A percentile compares a stretch with the other conserved stretches of the same genome.
phyloP scores from a whole-genome alignment of 2,888 invertebrate species.

The Apodemia zela region DNA sequence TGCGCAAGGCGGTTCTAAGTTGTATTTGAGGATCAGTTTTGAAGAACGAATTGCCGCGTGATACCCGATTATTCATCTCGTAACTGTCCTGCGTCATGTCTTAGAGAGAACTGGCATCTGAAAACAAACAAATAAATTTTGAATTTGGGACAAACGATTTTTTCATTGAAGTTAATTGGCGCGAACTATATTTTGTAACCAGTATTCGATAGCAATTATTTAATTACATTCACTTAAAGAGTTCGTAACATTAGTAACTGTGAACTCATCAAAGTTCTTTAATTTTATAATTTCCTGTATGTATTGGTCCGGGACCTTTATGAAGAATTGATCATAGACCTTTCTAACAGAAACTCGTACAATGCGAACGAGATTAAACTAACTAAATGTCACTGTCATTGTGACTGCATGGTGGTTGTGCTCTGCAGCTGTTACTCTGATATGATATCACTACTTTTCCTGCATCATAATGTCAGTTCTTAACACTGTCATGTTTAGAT shows the following conservation, averaged over 20 bases:
- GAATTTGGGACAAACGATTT: slow-evolving; percentile 45
- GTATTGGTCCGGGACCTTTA: too few species aligned
- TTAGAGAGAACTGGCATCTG: slow-evolving; percentile 68
- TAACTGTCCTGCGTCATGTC: slow-evolving; percentile 67
- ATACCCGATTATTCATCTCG: slow-evolving; percentile 69
- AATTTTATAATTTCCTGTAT: too few species aligned
- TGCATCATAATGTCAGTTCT: too few species aligned
- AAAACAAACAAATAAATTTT: slow-evolving; percentile 44
- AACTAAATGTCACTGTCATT: too few species aligned
- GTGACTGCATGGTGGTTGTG: too few species aligned
- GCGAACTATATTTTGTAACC: slow-evolving; percentile 38
- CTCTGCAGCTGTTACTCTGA: too few species aligned
- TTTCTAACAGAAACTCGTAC: too few species aligned
- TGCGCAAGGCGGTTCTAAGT: slow-evolving; percentile 72
- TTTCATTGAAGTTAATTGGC: slow-evolving; percentile 41
- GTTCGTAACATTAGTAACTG: slow-evolving; percentile 6
- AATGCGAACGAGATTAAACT: too few species aligned
- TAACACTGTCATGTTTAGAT: too few species aligned
- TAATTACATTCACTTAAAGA: slow-evolving; percentile 51
- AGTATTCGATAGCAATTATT: slow-evolving; percentile 45
- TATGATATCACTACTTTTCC: too few species aligned
- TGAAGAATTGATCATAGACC: too few species aligned
- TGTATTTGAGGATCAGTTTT: slow-evolving; percentile 69
- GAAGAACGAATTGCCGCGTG: slow-evolving; percentile 68
- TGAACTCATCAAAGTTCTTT: neutral